phyloP scores from a whole-genome alignment of 2,888 invertebrate species.

The Ceramica pisi region DNA sequence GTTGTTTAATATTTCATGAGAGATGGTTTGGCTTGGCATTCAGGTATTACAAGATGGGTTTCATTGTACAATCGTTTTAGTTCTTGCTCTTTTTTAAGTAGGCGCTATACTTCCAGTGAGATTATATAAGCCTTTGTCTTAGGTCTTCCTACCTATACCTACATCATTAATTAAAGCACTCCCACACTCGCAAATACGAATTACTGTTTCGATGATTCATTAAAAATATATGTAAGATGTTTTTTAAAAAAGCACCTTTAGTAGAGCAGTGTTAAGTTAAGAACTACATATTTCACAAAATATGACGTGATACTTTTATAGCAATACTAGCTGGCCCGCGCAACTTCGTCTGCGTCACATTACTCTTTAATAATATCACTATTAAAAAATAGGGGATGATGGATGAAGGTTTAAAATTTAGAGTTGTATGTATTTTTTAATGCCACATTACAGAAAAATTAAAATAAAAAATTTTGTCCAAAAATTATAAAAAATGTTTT shows the following conservation, averaged over 20 bases:
- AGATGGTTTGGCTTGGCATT: background rate
- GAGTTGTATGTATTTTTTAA: too few relatives aligned
- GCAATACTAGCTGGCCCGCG: too few relatives aligned
- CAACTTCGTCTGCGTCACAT: too few relatives aligned
- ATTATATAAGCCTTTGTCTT: conserved; percentile 44
- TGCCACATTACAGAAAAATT: too few relatives aligned
- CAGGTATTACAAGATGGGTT: background rate
- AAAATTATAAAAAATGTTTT: too few relatives aligned
- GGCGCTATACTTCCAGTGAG: conserved; percentile 26
- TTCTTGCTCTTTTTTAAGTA: background rate
- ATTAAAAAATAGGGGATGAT: too few relatives aligned
- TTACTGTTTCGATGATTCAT: background rate
- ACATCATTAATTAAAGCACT: conserved; percentile 24
- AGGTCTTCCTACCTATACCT: conserved; percentile 13
- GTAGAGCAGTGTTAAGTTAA: too few relatives aligned
- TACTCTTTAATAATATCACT: too few relatives aligned
- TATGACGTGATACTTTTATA: background rate
- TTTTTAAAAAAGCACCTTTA: background rate
- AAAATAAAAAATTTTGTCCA: too few relatives aligned
- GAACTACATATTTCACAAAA: too few relatives aligned
- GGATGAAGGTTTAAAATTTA: too few relatives aligned
- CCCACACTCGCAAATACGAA: conserved; percentile 27
- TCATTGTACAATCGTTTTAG: background rate
- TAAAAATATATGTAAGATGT: background rate
- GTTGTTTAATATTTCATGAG: background rate